Percentiles rank a stretch among this genome's conserved stretches.
Evolutionary conservation across 1,140 invertebrate genomes (phyloP).

Genomic region (Phocides pigmalion): DNA sequence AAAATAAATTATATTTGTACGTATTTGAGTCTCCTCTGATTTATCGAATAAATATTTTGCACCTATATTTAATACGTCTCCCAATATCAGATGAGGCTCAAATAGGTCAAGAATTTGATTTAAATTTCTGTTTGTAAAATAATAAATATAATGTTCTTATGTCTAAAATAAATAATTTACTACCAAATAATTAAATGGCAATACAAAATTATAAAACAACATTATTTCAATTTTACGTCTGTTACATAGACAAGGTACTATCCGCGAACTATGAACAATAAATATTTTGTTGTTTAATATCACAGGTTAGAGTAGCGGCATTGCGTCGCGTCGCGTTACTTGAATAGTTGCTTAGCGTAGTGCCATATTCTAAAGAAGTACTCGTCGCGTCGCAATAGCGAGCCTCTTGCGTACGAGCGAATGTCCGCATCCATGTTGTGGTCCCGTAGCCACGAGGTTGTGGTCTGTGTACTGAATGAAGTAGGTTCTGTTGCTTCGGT

Average conservation of each 20-base stretch:
- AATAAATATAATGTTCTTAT: constrained; percentile 48
- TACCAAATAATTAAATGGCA: constrained; percentile 48
- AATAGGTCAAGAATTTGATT: constrained; percentile 39
- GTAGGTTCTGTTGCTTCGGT: constrained; percentile 71
- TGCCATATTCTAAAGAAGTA: constrained; percentile 98
- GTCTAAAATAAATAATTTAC: constrained; percentile 64
- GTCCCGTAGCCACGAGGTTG: constrained; percentile 96
- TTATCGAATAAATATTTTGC: constrained; percentile 69
- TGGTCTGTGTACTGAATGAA: constrained; percentile 94
- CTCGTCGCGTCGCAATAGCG: constrained; percentile 92
- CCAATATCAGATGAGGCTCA: constrained; percentile 59
- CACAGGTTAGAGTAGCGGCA: constrained; percentile 58
- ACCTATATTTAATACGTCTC: constrained; percentile 77
- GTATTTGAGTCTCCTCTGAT: constrained; percentile 60
- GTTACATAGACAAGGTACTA: constrained; percentile 36
- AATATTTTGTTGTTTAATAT: constrained; percentile 63
- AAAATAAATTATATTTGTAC: constrained; percentile 16
- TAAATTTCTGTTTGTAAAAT: constrained; percentile 39
- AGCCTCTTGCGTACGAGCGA: constrained; percentile 92
- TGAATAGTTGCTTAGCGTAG: constrained; percentile 92
- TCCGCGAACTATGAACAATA: constrained; percentile 60
- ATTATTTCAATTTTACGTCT: constrained; percentile 8
- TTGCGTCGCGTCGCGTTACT: constrained; percentile 45
- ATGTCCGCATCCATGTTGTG: constrained; percentile 97
- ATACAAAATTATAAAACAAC: constrained; percentile 51